Percentiles rank a stretch among this genome's conserved stretches.
These are phyloP conservation scores for Polylopha cassiicola DNA, from an alignment of 2,888 invertebrate genomes.

Conservation along the genomic window DNA sequence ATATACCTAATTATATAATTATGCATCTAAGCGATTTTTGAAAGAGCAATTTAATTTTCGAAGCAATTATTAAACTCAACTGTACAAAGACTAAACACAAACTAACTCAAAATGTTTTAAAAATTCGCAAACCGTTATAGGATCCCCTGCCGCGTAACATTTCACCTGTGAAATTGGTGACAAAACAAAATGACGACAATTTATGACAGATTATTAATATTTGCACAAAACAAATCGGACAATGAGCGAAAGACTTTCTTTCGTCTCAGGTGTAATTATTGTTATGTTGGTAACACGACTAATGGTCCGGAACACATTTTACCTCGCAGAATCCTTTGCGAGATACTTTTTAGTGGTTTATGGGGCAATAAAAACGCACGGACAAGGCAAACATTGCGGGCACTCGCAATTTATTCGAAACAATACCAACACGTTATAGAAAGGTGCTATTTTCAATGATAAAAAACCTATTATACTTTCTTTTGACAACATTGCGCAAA, in stretches of 20 bases:
- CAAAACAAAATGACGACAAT: no score
- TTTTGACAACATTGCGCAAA: conserved; percentile 34
- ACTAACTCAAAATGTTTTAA: conserved; percentile 11
- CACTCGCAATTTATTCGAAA: conserved; percentile 36
- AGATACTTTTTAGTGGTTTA: conserved; percentile 73
- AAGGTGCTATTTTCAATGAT: conserved; percentile 32
- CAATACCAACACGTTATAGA: conserved; percentile 30
- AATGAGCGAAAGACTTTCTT: conserved; percentile 72
- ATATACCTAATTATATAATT: no score
- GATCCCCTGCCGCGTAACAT: conserved; percentile 31
- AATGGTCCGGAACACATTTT: conserved; percentile 63
- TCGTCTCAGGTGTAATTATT: conserved; percentile 63
- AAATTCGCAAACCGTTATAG: no score
- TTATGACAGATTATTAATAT: conserved; percentile 53
- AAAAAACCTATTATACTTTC: conserved; percentile 26
- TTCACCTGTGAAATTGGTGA: conserved; percentile 51
- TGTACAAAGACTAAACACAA: conserved; percentile 1
- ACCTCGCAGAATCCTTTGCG: conserved; percentile 54
- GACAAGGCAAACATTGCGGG: conserved; percentile 74
- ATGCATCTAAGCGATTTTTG: no score
- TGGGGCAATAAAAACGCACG: conserved; percentile 63
- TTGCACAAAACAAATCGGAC: conserved; percentile 46
- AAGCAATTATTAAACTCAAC: not conserved
- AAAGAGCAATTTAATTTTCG: no score
- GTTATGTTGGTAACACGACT: conserved; percentile 52